Evolutionary conservation across 2,113 vertebrate species (phyloP).

Genomic region (Ictalurus punctatus): DNA sequence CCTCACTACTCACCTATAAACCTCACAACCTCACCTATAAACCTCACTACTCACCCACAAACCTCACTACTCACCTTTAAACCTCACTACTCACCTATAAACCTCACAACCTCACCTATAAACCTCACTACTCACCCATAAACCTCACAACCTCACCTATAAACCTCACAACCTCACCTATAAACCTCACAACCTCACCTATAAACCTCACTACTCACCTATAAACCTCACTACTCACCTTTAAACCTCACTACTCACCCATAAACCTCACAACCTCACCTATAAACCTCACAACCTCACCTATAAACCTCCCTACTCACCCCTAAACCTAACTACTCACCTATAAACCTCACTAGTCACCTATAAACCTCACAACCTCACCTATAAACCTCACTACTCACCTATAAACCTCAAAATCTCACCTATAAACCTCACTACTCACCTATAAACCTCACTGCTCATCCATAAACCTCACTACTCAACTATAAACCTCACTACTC

Average conservation of each 20-base stretch:
- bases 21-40: background rate
- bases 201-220: background rate
- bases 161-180: background rate
- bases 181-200: background rate
- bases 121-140: background rate
- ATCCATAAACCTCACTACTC: background rate
- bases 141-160: background rate
- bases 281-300: background rate
- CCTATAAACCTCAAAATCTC: background rate
- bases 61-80: background rate
- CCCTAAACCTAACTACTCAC: background rate
- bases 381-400: background rate
- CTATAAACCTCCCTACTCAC: background rate
- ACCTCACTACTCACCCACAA: background rate
- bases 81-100: background rate
- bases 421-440: background rate
- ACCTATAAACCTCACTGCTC: background rate
- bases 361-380: background rate
- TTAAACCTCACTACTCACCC: background rate
- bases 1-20: background rate
- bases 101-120: background rate
- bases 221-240: background rate
- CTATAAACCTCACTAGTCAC: background rate
- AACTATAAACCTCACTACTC: background rate
- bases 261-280: background rate